These are phyloP conservation scores for Hippocampus kuda DNA, from an alignment of 2,797 vertebrate genomes.

Conservation along the genomic window DNA sequence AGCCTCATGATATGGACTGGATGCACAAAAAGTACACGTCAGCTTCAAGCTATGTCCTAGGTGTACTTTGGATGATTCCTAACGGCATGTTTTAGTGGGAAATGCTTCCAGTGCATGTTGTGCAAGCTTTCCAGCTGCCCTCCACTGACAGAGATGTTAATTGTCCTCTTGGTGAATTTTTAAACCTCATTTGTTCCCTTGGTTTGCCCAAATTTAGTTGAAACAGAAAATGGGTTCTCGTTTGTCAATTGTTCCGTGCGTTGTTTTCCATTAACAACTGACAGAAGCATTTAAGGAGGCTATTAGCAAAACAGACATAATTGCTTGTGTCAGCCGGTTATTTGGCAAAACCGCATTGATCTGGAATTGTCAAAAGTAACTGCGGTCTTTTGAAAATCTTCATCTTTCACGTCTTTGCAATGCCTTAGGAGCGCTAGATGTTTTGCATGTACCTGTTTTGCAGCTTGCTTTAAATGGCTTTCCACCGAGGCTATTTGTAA, in stretches of 20 bases:
- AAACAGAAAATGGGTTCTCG: constrained; percentile 17
- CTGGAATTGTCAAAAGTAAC: constrained; percentile 41
- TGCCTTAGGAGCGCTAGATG: background rate
- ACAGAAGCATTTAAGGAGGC: constrained; percentile 38
- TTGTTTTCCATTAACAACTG: constrained; percentile 33
- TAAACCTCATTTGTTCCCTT: constrained; percentile 21
- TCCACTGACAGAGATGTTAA: constrained; percentile 12
- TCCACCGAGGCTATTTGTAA: background rate
- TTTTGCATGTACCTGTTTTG: background rate
- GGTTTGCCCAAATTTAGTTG: constrained; percentile 14
- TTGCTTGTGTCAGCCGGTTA: constrained; percentile 44
- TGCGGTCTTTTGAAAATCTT: background rate
- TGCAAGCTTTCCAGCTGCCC: background rate
- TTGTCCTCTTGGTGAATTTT: constrained; percentile 23
- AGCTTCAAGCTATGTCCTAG: background rate
- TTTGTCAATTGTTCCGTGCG: constrained; percentile 18
- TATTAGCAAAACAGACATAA: constrained; percentile 47
- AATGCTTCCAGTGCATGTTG: background rate
- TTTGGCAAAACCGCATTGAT: constrained; percentile 50
- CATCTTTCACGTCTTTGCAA: background rate
- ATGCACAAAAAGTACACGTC: background rate
- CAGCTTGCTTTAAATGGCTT: background rate
- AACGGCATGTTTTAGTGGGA: background rate
- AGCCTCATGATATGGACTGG: constrained; percentile 16
- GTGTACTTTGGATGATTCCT: background rate